Conservation (phyloP, 23 tunicate species). For the Halocynthia roretzi region DNA sequence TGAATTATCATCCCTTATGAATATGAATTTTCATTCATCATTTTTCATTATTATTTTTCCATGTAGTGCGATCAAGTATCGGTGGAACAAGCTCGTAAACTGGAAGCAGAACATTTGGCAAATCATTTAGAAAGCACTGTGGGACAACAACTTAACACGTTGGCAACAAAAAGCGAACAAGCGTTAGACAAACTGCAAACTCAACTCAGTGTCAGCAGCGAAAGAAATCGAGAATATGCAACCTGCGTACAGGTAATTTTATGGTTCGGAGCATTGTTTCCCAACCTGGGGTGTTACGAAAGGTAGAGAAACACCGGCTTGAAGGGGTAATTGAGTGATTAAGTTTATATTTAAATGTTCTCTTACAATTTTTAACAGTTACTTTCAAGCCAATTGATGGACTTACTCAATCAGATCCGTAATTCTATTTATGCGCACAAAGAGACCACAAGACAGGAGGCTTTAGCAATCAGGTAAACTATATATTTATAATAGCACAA, state of each 20-base stretch:
- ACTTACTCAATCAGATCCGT: constrained; percentile 40
- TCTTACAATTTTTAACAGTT: constrained; percentile 25
- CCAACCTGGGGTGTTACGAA: neutral
- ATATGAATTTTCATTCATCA: too few relatives aligned
- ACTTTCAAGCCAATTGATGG: constrained; percentile 55
- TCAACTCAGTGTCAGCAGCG: constrained; percentile 49
- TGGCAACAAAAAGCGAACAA: constrained; percentile 75
- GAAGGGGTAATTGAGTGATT: neutral
- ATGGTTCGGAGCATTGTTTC: neutral
- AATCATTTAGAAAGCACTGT: constrained; percentile 56
- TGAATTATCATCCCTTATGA: too few relatives aligned
- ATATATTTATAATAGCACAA: neutral
- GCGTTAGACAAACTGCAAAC: constrained; percentile 66
- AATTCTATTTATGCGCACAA: constrained; percentile 19
- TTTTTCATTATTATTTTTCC: neutral
- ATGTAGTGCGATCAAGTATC: constrained; percentile 61
- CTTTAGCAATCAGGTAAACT: constrained; percentile 4
- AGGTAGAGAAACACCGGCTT: neutral
- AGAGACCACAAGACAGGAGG: constrained; percentile 15
- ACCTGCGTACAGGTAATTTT: constrained; percentile 45
- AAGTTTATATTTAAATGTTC: neutral
- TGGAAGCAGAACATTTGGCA: constrained; percentile 73
- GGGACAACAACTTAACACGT: constrained; percentile 61
- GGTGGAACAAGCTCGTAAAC: constrained; percentile 56
- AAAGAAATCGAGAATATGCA: constrained; percentile 44